phyloP scores from a whole-genome alignment of 2,888 invertebrate species.

The Odontothrips loti region DNA sequence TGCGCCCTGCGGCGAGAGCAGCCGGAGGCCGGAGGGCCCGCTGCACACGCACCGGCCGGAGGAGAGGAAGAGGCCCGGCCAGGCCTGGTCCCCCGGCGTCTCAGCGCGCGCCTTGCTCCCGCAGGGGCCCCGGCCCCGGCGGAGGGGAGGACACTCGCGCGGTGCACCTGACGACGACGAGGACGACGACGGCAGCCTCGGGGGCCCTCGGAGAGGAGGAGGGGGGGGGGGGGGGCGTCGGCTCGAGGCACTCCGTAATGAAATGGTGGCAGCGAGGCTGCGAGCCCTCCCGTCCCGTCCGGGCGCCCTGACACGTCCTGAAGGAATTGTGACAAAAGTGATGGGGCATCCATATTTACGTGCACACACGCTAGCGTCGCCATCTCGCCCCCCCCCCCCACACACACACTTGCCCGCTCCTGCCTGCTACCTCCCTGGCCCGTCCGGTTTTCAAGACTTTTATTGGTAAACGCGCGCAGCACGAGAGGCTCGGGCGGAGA shows the following conservation, averaged over 20 bases:
- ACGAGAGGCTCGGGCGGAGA: background rate
- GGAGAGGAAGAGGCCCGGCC: background rate
- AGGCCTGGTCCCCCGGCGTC: background rate
- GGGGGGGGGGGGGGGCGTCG: background rate
- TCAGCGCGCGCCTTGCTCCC: too few species aligned
- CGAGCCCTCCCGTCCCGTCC: background rate
- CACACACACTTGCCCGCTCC: background rate
- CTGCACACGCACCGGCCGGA: background rate
- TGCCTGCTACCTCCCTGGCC: background rate
- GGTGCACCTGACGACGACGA: background rate
- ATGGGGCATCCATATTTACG: background rate
- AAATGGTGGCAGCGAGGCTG: too few species aligned
- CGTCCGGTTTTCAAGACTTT: background rate
- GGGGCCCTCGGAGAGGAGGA: background rate
- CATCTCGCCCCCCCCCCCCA: background rate
- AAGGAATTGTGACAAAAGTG: background rate
- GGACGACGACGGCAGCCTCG: too few species aligned
- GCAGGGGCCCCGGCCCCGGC: background rate
- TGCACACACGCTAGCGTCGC: background rate
- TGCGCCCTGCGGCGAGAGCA: background rate
- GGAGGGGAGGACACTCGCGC: background rate
- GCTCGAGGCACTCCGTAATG: too few species aligned
- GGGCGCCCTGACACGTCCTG: background rate
- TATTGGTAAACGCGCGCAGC: background rate
- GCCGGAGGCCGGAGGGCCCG: background rate